These are phyloP conservation scores for Drosophila sucinea DNA, from an alignment of 1,140 invertebrate genomes.

Conservation along the genomic window DNA sequence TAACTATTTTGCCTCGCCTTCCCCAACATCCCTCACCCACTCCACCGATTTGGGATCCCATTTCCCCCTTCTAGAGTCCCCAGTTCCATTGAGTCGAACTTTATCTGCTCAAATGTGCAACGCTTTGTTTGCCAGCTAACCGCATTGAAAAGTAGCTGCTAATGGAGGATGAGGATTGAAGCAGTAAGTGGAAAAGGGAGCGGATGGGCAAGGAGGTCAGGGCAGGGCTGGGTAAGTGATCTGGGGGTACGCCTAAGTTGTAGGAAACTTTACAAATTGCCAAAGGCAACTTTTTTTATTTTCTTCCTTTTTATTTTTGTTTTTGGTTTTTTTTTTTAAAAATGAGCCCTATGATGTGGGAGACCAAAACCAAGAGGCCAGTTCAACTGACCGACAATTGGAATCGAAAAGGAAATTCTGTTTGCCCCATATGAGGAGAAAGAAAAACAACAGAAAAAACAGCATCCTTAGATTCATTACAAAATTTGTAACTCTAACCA, in stretches of 20 bases:
- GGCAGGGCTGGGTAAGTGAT: too few relatives aligned
- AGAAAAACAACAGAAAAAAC: not conserved
- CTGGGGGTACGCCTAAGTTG: slow-evolving; percentile 46
- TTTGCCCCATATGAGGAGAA: not conserved
- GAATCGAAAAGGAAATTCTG: slow-evolving; percentile 2
- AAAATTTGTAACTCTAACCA: not conserved
- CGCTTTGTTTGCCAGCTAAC: slow-evolving; percentile 80
- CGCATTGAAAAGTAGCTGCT: slow-evolving; percentile 80
- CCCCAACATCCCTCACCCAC: not conserved
- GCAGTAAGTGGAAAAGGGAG: slow-evolving; percentile 11
- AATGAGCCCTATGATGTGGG: slow-evolving; percentile 72
- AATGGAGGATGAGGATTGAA: slow-evolving; percentile 67
- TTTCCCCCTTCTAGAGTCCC: not conserved
- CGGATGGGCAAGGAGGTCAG: not conserved
- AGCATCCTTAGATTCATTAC: not conserved
- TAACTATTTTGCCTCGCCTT: slow-evolving; percentile 54
- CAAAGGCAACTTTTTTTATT: slow-evolving; percentile 66
- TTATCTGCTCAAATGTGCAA: slow-evolving; percentile 80
- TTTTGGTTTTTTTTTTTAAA: slow-evolving; percentile 32
- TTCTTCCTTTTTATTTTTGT: not conserved
- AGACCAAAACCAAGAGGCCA: slow-evolving; percentile 43
- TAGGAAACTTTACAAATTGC: slow-evolving; percentile 72
- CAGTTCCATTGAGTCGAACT: slow-evolving; percentile 61
- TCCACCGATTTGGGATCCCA: not conserved
- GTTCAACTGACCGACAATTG: slow-evolving; percentile 19